These are phyloP conservation scores for Nephrotoma guestfalica DNA, from an alignment of 2,888 invertebrate genomes.

Conservation along the genomic window DNA sequence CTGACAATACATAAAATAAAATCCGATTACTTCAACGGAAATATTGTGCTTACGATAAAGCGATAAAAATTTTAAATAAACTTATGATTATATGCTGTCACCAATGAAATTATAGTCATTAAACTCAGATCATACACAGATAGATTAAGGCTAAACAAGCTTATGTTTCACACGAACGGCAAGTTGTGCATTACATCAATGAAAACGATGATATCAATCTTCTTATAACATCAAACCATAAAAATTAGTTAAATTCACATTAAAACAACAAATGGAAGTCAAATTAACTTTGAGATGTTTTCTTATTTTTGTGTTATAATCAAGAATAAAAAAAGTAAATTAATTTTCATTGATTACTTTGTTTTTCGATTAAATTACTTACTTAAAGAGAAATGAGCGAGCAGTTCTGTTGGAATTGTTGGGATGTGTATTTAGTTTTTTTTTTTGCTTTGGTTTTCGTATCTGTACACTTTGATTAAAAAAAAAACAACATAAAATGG, in stretches of 20 bases:
- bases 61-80: neutral
- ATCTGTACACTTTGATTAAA: neutral
- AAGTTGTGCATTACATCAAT: neutral
- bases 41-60: too few species aligned
- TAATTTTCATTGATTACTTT: neutral
- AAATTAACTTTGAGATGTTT: neutral
- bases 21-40: too few species aligned
- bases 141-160: neutral
- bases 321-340: neutral
- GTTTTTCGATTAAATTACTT: neutral
- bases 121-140: neutral
- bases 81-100: neutral
- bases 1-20: too few species aligned
- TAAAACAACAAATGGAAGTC: neutral
- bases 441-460: neutral
- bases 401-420: neutral
- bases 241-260: neutral
- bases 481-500: neutral
- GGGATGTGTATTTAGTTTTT: neutral
- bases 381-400: neutral
- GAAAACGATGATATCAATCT: neutral
- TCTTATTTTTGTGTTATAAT: neutral
- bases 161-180: neutral
- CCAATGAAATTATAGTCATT: neutral
- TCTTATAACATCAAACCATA: neutral